phyloP scores from a whole-genome alignment of 1,140 invertebrate genomes.

The Pseudomyrmex pallidus region DNA sequence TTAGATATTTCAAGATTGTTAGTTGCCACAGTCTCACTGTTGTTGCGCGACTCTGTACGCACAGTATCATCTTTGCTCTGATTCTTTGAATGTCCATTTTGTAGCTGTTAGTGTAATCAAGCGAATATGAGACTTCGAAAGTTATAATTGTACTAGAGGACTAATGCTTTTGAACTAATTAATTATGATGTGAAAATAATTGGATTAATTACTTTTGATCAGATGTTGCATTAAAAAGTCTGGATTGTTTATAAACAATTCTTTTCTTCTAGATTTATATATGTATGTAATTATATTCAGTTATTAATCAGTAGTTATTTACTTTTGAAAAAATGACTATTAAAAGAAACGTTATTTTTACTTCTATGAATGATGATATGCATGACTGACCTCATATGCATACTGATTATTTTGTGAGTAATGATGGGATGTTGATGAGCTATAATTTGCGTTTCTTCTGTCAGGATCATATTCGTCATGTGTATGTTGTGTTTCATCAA shows the following conservation, averaged over 20 bases:
- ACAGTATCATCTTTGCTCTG: conserved; percentile 73
- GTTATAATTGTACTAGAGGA: conserved; percentile 48
- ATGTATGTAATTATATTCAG: neutral
- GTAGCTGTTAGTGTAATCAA: conserved; percentile 72
- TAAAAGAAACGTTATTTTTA: conserved; percentile 38
- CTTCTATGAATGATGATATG: conserved; percentile 14
- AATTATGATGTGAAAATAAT: conserved; percentile 4
- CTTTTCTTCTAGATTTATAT: too few species aligned
- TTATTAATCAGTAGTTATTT: conserved; percentile 33
- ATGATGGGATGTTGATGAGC: conserved; percentile 79
- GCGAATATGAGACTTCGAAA: conserved; percentile 27
- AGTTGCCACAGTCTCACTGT: conserved; percentile 73
- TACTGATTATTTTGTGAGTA: conserved; percentile 82
- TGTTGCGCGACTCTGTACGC: conserved; percentile 72
- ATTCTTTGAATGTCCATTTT: conserved; percentile 78
- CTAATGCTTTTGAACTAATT: conserved; percentile 48
- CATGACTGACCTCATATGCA: conserved; percentile 79
- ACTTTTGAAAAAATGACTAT: conserved; percentile 24
- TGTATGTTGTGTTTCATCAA: conserved; percentile 75
- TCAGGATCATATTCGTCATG: conserved; percentile 82
- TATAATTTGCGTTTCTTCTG: conserved; percentile 84
- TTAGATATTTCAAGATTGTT: conserved; percentile 75
- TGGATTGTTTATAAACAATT: neutral
- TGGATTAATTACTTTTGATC: conserved; percentile 3
- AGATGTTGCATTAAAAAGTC: conserved; percentile 47